Conservation (phyloP, 2,888 invertebrate species). For the Hirtodrosophila trivittata region DNA sequence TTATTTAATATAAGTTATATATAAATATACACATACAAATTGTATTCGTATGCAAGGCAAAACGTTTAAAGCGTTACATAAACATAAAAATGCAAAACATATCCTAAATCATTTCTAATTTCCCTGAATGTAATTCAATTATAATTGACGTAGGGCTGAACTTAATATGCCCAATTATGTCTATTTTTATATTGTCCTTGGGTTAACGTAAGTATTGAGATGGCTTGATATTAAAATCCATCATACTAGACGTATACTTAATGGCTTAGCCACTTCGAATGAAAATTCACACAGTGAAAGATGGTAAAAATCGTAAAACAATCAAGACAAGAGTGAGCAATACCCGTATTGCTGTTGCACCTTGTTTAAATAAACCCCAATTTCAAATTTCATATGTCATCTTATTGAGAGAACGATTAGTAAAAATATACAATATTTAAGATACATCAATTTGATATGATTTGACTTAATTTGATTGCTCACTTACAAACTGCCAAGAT, state of each 20-base stretch:
- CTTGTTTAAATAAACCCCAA: slow-evolving; percentile 33
- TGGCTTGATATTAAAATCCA: no score
- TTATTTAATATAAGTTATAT: neutral
- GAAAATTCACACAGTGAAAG: slow-evolving; percentile 81
- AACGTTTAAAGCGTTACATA: slow-evolving; percentile 56
- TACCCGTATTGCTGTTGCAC: neutral
- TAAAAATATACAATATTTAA: slow-evolving; percentile 36
- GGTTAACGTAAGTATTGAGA: no score
- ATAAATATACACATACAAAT: slow-evolving; percentile 4
- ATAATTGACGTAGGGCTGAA: neutral
- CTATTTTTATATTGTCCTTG: no score
- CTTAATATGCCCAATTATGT: neutral
- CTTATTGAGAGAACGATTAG: slow-evolving; percentile 68
- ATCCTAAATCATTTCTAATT: slow-evolving; percentile 1
- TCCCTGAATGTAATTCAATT: neutral
- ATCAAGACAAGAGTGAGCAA: slow-evolving; percentile 42
- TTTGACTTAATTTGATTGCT: slow-evolving; percentile 13
- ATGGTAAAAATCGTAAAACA: slow-evolving; percentile 83
- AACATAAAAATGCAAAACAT: slow-evolving; percentile 56
- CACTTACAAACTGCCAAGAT: slow-evolving; percentile 44
- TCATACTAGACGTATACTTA: slow-evolving; percentile 37
- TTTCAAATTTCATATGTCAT: slow-evolving; percentile 82
- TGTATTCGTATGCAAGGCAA: slow-evolving; percentile 16
- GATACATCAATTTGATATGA: slow-evolving; percentile 15
- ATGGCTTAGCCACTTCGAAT: slow-evolving; percentile 74